These are phyloP conservation scores for Drosophila prostipennis DNA, from an alignment of 2,888 invertebrate genomes.

Conservation along the genomic window DNA sequence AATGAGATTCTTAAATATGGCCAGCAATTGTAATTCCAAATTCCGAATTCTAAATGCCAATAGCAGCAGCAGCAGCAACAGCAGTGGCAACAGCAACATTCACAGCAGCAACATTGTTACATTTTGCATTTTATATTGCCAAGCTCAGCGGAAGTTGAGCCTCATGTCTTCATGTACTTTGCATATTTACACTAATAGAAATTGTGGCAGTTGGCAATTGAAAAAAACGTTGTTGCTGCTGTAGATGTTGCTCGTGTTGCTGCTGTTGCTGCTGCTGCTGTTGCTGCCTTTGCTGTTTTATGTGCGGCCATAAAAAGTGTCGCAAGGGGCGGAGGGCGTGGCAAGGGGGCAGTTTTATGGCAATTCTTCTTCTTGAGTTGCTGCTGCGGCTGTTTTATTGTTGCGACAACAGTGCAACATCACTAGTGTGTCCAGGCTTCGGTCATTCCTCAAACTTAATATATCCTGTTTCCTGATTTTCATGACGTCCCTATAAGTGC, in stretches of 20 bases:
- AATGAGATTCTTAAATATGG: conserved; percentile 69
- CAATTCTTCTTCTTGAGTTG: conserved; percentile 18
- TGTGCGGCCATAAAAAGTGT: conserved; percentile 78
- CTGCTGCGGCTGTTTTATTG: conserved; percentile 51
- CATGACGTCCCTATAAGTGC: conserved; percentile 69
- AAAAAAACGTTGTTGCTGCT: conserved; percentile 49
- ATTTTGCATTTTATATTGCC: conserved; percentile 72
- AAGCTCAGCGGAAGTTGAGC: conserved; percentile 77
- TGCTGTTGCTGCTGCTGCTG: conserved; percentile 40
- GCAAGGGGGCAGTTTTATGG: conserved; percentile 70
- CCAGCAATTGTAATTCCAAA: conserved; percentile 60
- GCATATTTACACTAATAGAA: conserved; percentile 81
- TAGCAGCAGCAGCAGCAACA: conserved; percentile 4
- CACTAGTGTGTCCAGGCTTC: conserved; percentile 51
- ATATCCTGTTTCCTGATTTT: conserved; percentile 79
- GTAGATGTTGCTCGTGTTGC: conserved; percentile 16
- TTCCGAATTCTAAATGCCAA: conserved; percentile 58
- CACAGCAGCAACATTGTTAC: conserved; percentile 65
- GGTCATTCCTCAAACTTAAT: conserved; percentile 76
- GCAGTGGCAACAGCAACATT: conserved; percentile 17
- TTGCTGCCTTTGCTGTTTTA: conserved; percentile 65
- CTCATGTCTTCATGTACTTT: conserved; percentile 80
- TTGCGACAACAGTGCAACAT: conserved; percentile 46
- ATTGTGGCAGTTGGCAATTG: conserved; percentile 72
- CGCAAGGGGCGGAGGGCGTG: conserved; percentile 43